These are phyloP conservation scores for Orussus abietinus DNA, from an alignment of 1,140 invertebrate genomes.

Conservation along the genomic window DNA sequence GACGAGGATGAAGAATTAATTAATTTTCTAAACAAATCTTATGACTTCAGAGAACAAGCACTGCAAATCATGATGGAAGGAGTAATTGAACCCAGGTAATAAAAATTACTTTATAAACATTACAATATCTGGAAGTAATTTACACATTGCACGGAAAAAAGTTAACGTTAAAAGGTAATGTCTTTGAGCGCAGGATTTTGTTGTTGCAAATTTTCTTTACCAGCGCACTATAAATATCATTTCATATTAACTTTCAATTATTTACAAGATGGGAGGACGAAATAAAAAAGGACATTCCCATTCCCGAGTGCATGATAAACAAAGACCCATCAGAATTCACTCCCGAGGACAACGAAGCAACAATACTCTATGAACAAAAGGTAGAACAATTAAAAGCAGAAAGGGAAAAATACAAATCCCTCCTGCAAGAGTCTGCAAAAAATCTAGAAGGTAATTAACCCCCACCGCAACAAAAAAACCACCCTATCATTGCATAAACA, in stretches of 20 bases:
- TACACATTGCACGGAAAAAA: too few relatives aligned
- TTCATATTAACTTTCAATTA: too few relatives aligned
- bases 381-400: slow-evolving; percentile 53
- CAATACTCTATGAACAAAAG: slow-evolving; percentile 60
- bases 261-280: slow-evolving; percentile 61
- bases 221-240: too few relatives aligned
- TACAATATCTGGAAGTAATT: too few relatives aligned
- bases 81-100: slow-evolving; percentile 58
- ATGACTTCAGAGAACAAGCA: slow-evolving; percentile 57
- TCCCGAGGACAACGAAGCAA: slow-evolving; percentile 56
- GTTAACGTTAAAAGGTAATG: too few relatives aligned
- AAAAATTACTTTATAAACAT: too few relatives aligned
- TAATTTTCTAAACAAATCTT: too few relatives aligned
- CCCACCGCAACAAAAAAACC: slow-evolving; percentile 8
- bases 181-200: too few relatives aligned
- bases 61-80: slow-evolving; percentile 70
- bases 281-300: slow-evolving; percentile 63
- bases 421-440: slow-evolving; percentile 57
- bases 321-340: slow-evolving; percentile 59
- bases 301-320: slow-evolving; percentile 60
- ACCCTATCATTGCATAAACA: slow-evolving; percentile 3
- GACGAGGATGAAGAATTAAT: too few relatives aligned
- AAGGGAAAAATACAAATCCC: slow-evolving; percentile 58
- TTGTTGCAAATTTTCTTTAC: too few relatives aligned
- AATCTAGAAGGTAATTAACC: slow-evolving; percentile 44